Conservation (phyloP, 2,888 invertebrate genomes). For the Drosophila mettleri region DNA sequence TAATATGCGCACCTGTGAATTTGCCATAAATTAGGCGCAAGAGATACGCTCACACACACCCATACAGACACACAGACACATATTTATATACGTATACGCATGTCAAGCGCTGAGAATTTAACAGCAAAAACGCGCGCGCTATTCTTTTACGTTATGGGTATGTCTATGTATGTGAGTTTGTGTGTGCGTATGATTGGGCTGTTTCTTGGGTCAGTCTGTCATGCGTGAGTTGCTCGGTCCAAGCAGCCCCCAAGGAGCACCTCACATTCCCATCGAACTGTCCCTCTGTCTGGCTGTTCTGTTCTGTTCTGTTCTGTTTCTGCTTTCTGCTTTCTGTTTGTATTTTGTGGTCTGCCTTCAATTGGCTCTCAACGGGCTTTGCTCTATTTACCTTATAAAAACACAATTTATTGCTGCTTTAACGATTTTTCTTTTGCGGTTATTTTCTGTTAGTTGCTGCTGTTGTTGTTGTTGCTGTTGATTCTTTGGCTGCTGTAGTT, state of each 20-base stretch:
- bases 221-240: conserved; percentile 49
- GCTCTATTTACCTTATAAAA: conserved; percentile 81
- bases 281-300: conserved; percentile 18
- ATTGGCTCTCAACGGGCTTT: conserved; percentile 76
- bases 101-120: conserved; percentile 53
- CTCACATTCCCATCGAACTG: conserved; percentile 15
- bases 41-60: conserved; percentile 19
- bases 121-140: conserved; percentile 67
- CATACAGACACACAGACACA: conserved; percentile 4
- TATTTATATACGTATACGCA: conserved; percentile 34
- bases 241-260: conserved; percentile 19
- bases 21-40: conserved; percentile 79
- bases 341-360: conserved; percentile 68
- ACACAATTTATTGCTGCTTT: conserved; percentile 76
- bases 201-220: conserved; percentile 54
- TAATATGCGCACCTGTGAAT: conserved; percentile 80
- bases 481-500: conserved; percentile 37
- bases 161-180: conserved; percentile 11
- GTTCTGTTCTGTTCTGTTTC: conserved; percentile 28
- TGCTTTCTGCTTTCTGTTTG: conserved; percentile 42
- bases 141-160: conserved; percentile 44
- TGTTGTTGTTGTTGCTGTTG: conserved; percentile 29
- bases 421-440: conserved; percentile 65
- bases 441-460: conserved; percentile 39
- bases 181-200: conserved; percentile 16